These are phyloP conservation scores for rat (Rattus norvegicus) DNA, from an alignment of 2,113 vertebrate species.

Conservation along the genomic window DNA sequence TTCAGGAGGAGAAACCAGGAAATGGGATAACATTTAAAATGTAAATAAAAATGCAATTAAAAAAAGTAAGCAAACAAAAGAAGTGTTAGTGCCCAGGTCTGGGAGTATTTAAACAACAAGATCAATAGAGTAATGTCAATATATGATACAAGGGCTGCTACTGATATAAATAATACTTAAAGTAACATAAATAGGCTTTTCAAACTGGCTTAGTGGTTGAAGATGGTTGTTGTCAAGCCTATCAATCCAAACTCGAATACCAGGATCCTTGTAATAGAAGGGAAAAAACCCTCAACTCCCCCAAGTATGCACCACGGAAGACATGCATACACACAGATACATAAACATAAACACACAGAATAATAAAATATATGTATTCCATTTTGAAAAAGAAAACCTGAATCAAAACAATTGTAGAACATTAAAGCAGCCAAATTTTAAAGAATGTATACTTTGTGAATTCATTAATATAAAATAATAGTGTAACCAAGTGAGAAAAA, in stretches of 20 bases:
- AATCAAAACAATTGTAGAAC: neutral
- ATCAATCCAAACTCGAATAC: neutral
- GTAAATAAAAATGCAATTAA: neutral
- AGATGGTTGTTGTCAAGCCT: neutral
- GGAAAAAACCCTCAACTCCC: neutral
- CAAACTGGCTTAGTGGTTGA: neutral
- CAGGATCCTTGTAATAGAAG: neutral
- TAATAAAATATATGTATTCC: neutral
- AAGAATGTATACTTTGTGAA: neutral
- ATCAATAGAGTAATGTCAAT: neutral
- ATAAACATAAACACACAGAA: neutral
- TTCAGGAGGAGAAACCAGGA: no score
- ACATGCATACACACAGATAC: neutral
- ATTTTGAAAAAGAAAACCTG: neutral
- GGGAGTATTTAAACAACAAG: neutral
- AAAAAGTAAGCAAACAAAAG: neutral
- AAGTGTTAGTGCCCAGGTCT: neutral
- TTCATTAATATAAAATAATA: conserved; percentile 25
- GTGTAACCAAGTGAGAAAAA: neutral
- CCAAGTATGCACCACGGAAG: neutral
- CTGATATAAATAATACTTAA: neutral
- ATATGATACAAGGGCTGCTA: neutral
- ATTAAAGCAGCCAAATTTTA: neutral
- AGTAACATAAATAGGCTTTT: neutral
- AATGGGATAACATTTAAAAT: no score